These are phyloP conservation scores for Chrysolina haemoptera DNA, from an alignment of 2,888 invertebrate genomes.

Conservation along the genomic window DNA sequence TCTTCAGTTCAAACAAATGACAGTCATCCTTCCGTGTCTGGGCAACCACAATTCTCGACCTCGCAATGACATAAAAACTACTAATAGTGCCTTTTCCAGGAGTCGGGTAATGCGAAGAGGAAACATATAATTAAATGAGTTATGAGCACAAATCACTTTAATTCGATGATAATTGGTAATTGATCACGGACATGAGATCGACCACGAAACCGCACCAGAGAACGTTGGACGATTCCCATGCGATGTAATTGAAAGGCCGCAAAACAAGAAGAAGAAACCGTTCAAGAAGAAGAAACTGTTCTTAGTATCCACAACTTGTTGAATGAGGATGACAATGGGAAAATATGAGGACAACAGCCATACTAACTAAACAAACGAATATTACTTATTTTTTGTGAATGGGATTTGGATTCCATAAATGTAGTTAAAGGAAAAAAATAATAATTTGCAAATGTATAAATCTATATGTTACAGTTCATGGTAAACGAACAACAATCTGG, in stretches of 20 bases:
- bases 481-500: too few species aligned
- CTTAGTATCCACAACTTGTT: too few species aligned
- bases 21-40: constrained; percentile 52
- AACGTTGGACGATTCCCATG: constrained; percentile 27
- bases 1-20: constrained; percentile 5
- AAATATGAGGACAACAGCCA: too few species aligned
- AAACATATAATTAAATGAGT: constrained; percentile 46
- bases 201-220: constrained; percentile 22
- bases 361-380: too few species aligned
- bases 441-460: too few species aligned
- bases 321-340: too few species aligned
- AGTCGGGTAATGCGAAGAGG: constrained; percentile 43
- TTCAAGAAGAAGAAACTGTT: too few species aligned
- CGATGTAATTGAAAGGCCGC: neutral
- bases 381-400: too few species aligned
- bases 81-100: constrained; percentile 51
- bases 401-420: too few species aligned
- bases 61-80: constrained; percentile 42
- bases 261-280: too few species aligned
- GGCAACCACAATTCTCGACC: constrained; percentile 50
- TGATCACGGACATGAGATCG: constrained; percentile 18
- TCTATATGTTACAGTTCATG: too few species aligned
- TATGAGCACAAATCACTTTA: constrained; percentile 39
- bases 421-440: too few species aligned
- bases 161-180: constrained; percentile 41